A percentile compares a stretch with the other conserved stretches of the same genome.
Evolutionary conservation across 2,113 vertebrate species (phyloP).

Genomic region (Pelvicachromis taeniatus): DNA sequence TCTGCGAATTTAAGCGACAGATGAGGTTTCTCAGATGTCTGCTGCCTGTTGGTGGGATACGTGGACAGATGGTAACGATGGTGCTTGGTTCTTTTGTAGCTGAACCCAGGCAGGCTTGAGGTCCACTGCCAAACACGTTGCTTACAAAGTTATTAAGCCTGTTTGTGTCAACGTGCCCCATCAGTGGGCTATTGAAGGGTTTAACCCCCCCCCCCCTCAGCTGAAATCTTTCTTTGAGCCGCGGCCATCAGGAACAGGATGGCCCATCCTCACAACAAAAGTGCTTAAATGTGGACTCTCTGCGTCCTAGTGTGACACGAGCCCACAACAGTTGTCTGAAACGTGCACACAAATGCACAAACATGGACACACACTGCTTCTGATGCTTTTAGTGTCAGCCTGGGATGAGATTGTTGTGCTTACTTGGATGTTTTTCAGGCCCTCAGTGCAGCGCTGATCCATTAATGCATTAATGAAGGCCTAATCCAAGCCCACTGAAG

Average conservation of each 20-base stretch:
- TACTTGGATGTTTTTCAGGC: conserved; percentile 26
- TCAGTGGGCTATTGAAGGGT: neutral
- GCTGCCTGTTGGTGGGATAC: no score
- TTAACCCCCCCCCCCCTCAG: fast-evolving
- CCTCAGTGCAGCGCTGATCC: conserved; percentile 6
- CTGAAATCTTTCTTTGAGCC: neutral
- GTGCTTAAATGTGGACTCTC: neutral
- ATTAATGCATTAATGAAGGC: conserved; percentile 48
- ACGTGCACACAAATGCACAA: neutral
- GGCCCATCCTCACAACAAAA: neutral
- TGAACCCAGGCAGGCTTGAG: neutral
- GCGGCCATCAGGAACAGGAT: neutral
- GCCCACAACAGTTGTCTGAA: neutral
- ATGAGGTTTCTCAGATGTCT: no score
- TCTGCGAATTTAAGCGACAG: no score
- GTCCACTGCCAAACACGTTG: neutral
- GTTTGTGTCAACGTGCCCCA: neutral
- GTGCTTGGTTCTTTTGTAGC: fast-evolving
- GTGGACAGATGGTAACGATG: neutral
- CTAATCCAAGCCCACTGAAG: neutral
- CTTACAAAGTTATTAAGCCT: fast-evolving
- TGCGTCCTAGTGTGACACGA: neutral
- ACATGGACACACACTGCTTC: neutral
- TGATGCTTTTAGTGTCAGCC: conserved; percentile 12
- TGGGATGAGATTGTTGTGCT: conserved; percentile 18